Conservation (phyloP, 2,888 invertebrate species). For the Tribolium freemani region DNA sequence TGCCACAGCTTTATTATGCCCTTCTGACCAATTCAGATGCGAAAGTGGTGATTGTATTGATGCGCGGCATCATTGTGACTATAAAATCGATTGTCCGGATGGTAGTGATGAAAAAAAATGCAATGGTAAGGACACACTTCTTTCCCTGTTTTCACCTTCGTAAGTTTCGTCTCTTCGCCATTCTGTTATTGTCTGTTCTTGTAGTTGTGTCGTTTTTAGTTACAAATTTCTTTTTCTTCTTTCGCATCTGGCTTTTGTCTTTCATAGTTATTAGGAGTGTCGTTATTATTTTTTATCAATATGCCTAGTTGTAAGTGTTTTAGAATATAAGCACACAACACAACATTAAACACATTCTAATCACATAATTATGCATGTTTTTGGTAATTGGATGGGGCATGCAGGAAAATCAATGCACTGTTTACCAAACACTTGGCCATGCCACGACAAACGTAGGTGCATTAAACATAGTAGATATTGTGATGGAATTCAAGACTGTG, state of each 20-base stretch:
- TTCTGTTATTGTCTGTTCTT: conserved; percentile 4
- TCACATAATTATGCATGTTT: conserved; percentile 43
- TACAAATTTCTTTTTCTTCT: neutral
- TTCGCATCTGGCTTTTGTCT: conserved; percentile 13
- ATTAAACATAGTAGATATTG: conserved; percentile 69
- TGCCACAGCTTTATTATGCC: conserved; percentile 62
- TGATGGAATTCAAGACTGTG: conserved; percentile 72
- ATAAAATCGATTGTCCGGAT: conserved; percentile 67
- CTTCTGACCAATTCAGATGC: conserved; percentile 70
- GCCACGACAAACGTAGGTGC: conserved; percentile 70
- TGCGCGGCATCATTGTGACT: conserved; percentile 65
- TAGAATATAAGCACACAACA: conserved; percentile 30
- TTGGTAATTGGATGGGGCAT: conserved; percentile 50
- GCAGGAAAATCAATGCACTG: conserved; percentile 63
- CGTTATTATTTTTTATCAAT: conserved; percentile 4
- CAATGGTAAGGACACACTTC: conserved; percentile 59
- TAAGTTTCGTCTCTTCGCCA: conserved; percentile 4
- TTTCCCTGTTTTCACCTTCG: conserved; percentile 2
- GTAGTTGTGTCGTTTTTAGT: conserved; percentile 14
- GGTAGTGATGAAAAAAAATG: conserved; percentile 72
- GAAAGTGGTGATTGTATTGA: conserved; percentile 71
- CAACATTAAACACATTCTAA: conserved; percentile 31
- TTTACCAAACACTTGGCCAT: conserved; percentile 70
- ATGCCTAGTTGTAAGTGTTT: conserved; percentile 24
- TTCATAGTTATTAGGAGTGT: conserved; percentile 12